Percentiles rank a stretch among this genome's conserved stretches.
These are phyloP conservation scores for Sinotaia quadrata DNA, from an alignment of 2,888 invertebrate genomes.

Conservation along the genomic window DNA sequence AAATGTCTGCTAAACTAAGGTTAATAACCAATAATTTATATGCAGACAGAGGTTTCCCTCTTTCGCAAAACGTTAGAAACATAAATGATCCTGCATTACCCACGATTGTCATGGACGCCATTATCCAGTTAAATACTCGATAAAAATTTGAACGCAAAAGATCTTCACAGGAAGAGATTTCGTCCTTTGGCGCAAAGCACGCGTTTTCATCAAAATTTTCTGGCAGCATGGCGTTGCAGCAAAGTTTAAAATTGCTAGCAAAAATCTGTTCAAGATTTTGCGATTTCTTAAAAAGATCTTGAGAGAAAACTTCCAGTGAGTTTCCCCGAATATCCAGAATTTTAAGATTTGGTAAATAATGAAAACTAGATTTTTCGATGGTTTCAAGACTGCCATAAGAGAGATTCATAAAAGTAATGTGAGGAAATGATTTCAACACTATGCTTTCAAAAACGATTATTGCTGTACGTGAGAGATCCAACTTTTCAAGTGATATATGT, in stretches of 20 bases:
- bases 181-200: conserved; percentile 4
- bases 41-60: neutral
- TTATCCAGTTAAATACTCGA: conserved; percentile 1
- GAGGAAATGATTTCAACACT: neutral
- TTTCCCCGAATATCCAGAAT: neutral
- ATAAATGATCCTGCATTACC: conserved; percentile 6
- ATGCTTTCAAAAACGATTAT: neutral
- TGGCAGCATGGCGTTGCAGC: neutral
- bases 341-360: neutral
- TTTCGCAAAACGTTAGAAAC: no score
- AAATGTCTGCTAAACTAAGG: conserved; percentile 31
- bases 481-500: neutral
- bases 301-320: neutral
- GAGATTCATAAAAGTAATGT: neutral
- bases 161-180: conserved; percentile 17
- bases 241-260: conserved; percentile 8
- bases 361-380: neutral
- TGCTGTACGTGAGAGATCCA: neutral
- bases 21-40: conserved; percentile 23
- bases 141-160: neutral
- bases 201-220: neutral
- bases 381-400: neutral
- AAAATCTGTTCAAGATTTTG: neutral
- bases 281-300: neutral
- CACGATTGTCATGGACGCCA: neutral